Percentiles rank a stretch among this genome's conserved stretches.
phyloP scores from a whole-genome alignment of 2,888 invertebrate genomes.

The Rhamnusium bicolor region DNA sequence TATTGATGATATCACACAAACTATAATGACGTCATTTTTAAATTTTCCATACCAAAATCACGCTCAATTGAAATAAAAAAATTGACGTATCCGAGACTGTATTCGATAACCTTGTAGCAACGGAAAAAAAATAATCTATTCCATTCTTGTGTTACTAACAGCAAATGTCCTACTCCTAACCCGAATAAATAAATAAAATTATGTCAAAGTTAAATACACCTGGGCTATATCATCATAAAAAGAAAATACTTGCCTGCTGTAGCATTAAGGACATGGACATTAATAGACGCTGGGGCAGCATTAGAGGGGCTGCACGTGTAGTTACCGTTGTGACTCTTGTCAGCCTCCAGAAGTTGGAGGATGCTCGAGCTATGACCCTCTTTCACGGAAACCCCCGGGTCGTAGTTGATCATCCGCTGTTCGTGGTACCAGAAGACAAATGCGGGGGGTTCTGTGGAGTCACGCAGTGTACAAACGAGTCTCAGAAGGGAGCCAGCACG shows the following conservation, averaged over 20 bases:
- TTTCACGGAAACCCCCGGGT: conserved; percentile 74
- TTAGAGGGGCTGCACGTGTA: conserved; percentile 82
- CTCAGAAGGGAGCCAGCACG: conserved; percentile 75
- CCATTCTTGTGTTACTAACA: too few relatives aligned
- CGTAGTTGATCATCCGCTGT: conserved; percentile 77
- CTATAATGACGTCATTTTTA: too few relatives aligned
- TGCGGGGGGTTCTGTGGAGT: conserved; percentile 75
- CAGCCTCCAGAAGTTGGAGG: conserved; percentile 79
- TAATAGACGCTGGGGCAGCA: conserved; percentile 78
- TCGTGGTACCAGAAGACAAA: conserved; percentile 79
- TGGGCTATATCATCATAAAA: background rate
- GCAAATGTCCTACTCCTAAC: too few relatives aligned
- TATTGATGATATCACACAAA: too few relatives aligned
- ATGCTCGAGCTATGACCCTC: conserved; percentile 78
- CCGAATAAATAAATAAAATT: too few relatives aligned
- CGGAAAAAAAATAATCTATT: too few relatives aligned
- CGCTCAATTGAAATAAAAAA: too few relatives aligned
- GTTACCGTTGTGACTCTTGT: conserved; percentile 78
- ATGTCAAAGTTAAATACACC: background rate
- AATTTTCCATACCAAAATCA: too few relatives aligned
- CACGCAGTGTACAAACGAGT: conserved; percentile 74
- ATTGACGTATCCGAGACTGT: too few relatives aligned
- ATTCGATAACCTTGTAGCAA: too few relatives aligned
- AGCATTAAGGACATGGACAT: conserved; percentile 82
- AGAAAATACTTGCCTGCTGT: conserved; percentile 65